Conservation (phyloP, 2,113 vertebrate species). For the Oryctolagus cuniculus region mOryCun1.1 NC_091432.1:68896501-68897000, state of each 20-base stretch:
- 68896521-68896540: constrained; percentile 27
- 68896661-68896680: constrained; percentile 37
- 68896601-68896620: neutral
- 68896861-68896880: constrained; percentile 32
- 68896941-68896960: neutral
- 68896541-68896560: constrained; percentile 38
- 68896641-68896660: constrained; percentile 38
- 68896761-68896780: constrained; percentile 49
- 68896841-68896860: neutral
- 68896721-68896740: constrained; percentile 60
- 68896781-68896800: constrained; percentile 16
- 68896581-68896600: constrained; percentile 44
- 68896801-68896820: constrained; percentile 35
- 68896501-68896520: constrained; percentile 24
- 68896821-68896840: constrained; percentile 9
- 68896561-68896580: neutral
- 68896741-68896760: neutral
- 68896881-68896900: constrained; percentile 6
- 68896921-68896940: neutral
- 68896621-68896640: constrained; percentile 54
- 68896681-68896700: constrained; percentile 64
- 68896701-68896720: constrained; percentile 71
- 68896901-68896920: neutral
- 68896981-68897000: neutral
- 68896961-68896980: neutral